phyloP scores from a whole-genome alignment of 1,140 invertebrate species.

The Pogonomyrmex californicus region DNA sequence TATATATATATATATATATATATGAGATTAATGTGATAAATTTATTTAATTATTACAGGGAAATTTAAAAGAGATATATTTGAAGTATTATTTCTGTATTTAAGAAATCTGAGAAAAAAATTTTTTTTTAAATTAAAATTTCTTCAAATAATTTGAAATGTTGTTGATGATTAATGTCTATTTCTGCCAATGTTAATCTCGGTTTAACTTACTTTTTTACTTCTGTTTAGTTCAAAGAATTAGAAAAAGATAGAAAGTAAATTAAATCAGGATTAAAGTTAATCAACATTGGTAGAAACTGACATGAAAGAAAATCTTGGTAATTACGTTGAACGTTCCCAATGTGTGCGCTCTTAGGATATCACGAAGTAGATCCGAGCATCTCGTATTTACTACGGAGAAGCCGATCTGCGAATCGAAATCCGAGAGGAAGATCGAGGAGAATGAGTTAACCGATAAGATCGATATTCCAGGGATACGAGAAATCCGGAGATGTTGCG shows the following conservation, averaged over 20 bases:
- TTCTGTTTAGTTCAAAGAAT: too few species aligned
- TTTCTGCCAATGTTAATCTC: too few species aligned
- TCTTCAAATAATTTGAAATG: neutral
- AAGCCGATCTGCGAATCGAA: neutral
- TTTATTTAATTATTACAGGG: too few species aligned
- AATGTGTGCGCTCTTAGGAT: neutral
- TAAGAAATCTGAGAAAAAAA: too few species aligned
- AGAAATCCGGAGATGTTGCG: constrained; percentile 14
- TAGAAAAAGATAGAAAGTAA: too few species aligned
- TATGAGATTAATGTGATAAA: too few species aligned
- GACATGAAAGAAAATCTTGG: neutral
- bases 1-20: too few species aligned
- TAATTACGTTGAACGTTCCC: neutral
- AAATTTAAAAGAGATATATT: too few species aligned
- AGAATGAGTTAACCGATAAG: constrained; percentile 16
- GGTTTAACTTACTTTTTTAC: too few species aligned
- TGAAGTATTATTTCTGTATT: too few species aligned
- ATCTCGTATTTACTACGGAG: neutral
- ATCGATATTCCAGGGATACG: constrained; percentile 26
- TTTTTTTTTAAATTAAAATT: neutral
- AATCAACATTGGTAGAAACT: too few species aligned
- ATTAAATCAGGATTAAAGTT: too few species aligned
- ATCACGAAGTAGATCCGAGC: neutral
- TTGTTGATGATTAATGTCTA: neutral
- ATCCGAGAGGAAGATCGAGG: neutral